Conservation (phyloP, 1,140 invertebrate genomes). For the Eupeodes corollae region DNA sequence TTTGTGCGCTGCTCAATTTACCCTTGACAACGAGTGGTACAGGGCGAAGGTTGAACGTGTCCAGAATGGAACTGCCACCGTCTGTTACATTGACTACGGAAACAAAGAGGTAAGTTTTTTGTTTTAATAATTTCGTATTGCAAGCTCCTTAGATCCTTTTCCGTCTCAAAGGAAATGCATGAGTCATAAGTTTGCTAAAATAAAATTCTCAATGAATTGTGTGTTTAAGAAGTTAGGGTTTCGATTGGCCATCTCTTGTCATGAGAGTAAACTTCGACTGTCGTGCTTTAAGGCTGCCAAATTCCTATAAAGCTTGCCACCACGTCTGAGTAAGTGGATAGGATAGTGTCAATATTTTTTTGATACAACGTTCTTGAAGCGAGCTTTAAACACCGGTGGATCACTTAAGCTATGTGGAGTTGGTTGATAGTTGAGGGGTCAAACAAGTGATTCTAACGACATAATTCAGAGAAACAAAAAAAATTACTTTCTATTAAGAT, state of each 20-base stretch:
- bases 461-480: background rate
- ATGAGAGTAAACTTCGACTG: constrained; percentile 8
- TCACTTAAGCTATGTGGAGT: too few species aligned
- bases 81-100: constrained; percentile 93
- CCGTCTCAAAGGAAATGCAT: constrained; percentile 35
- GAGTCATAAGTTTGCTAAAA: constrained; percentile 38
- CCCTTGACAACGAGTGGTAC: constrained; percentile 81
- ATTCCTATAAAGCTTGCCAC: background rate
- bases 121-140: background rate
- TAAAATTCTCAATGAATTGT: constrained; percentile 13
- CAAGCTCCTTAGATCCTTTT: constrained; percentile 40
- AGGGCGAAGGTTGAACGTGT: constrained; percentile 86
- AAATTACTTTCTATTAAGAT: background rate
- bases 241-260: constrained; percentile 13
- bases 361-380: background rate
- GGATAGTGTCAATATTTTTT: constrained; percentile 8
- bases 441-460: background rate
- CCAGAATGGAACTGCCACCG: constrained; percentile 52
- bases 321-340: background rate
- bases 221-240: background rate
- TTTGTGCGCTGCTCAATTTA: constrained; percentile 84
- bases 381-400: too few species aligned
- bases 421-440: constrained; percentile 9
- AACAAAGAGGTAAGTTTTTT: constrained; percentile 56
- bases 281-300: background rate